Evolutionary conservation across 2,113 vertebrate species (phyloP).

Genomic region (Coptodon bakossiorum): DNA sequence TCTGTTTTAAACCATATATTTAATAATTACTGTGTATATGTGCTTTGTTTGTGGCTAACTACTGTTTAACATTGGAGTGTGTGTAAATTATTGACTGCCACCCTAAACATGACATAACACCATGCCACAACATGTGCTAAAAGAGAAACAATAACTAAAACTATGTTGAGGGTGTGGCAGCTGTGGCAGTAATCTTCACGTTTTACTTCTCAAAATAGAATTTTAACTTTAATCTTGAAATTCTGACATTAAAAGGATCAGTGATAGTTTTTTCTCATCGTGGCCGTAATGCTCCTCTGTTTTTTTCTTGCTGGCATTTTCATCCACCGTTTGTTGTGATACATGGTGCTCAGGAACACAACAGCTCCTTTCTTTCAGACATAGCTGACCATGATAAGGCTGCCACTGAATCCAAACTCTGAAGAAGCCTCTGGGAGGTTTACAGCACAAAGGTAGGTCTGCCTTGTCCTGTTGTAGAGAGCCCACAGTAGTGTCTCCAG

Average conservation of each 20-base stretch:
- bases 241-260: not conserved
- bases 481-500: not conserved
- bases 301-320: not conserved
- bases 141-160: not conserved
- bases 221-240: not conserved
- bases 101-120: not conserved
- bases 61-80: not conserved
- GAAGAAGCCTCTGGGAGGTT: not conserved
- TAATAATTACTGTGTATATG: not conserved
- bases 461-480: not conserved
- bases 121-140: not conserved
- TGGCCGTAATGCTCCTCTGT: not conserved
- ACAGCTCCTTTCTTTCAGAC: not conserved
- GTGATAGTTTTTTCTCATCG: not conserved
- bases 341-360: not conserved
- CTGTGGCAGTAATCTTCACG: not conserved
- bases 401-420: not conserved
- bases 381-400: not conserved
- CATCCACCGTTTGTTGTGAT: not conserved
- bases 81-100: not conserved
- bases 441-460: not conserved
- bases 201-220: not conserved
- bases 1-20: not conserved
- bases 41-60: not conserved
- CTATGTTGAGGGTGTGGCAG: not conserved